Base-by-base conservation (phyloP, 2,888 invertebrate genomes). In the Nezara viridula region DNA sequence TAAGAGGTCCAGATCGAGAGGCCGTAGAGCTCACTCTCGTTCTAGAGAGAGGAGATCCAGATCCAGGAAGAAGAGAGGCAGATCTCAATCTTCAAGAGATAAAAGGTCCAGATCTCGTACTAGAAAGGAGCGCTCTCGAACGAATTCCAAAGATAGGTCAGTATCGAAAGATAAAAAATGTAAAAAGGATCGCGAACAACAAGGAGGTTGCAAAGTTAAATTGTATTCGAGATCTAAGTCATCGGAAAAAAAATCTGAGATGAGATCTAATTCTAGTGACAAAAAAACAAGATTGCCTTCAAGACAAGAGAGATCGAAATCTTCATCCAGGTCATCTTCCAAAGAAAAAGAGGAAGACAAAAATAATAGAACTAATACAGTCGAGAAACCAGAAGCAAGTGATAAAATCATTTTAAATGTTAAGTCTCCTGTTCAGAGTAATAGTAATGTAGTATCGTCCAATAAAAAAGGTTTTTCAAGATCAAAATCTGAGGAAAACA, bases 1-100 rank as follows among this genome's bases (percentile, higher is more conserved):
- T 27, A 86, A 66, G 49, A 89, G 89, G 24, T 89, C 89, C 14
- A 50, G 86, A 49, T 89, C 89, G n/a, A 86, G 47, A 37, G 60
- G 85, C 24, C 49, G 21, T 49, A 85, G 86, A 16, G 10, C n/a
- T 14, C 44, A n/a, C 44, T 86, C 86, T 52, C 50, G 50, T 24
- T 86, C 86, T 24, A 86, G 86, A 52, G 86, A 86, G 32, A 27
- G 55, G 4, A 27, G 55, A 4, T 52, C 50, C 14, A 50, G 50
- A 52, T 32, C 86, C n/a, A 52, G 50, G 24, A 81, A 40, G 12
- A 24, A 47, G 0, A 81, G 50, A 27, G 55, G 16, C 12, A 55
- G 86, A 27, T 50, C 86, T n/a, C 86, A 40, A 24, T 86, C 86
- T 0, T 50, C 50, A 19, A 52, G 37, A 21, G 86, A 52, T 40